Base-by-base conservation (phyloP, 2,113 vertebrate species). In the Melozone crissalis region DNA sequence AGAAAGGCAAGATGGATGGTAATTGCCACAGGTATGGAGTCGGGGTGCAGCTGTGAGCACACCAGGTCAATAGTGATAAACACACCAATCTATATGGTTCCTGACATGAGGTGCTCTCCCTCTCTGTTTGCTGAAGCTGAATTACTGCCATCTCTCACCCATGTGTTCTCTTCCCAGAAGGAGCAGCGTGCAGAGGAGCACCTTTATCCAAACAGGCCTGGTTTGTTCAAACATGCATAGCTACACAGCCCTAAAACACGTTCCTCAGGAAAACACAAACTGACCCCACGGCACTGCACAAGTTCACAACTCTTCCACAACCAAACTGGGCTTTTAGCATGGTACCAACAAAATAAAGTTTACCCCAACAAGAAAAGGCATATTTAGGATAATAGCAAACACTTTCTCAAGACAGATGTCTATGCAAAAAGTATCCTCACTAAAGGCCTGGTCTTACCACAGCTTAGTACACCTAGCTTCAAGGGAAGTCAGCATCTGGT, bases 201-300 rank as follows among this genome's bases (percentile, higher is more conserved):
- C 19, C 15, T 43, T 47, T 22, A 15, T 14, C n/a, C 14, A 22
- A 47, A 31, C 44, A 51, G 23, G 23, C 35, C 61, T 61, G 54
- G 15, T n/a, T 52, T 63, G 19, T 18, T 81, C 33, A 20, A 78
- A 41, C 30, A 35, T 5, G 22, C 3, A 2, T 31, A 20, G 57
- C n/a, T 78, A 28, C 0, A 2, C 9, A 24, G 10, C 61, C 43
- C 39, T 46, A 8, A 71, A 63, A 47, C 15, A 35, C 0, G 0
- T 9, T 51, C 30, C 37, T 59, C 39, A 8, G 10, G 10, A 49
- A 80, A 79, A 63, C 23, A 47, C 27, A 52, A 63, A 75, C 9
- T 35, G 27, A 89, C 24, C 6, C n/a, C 74, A 57, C 0, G 1
- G 46, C 59, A 83, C 31, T 21, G 37, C 26, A 54, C 47, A 84